Evolutionary conservation across 92 coral and sea anemone genomes (phyloP), one percentile per base, ranked within the genome.

Genomic region (Plumapathes pennacea): DNA sequence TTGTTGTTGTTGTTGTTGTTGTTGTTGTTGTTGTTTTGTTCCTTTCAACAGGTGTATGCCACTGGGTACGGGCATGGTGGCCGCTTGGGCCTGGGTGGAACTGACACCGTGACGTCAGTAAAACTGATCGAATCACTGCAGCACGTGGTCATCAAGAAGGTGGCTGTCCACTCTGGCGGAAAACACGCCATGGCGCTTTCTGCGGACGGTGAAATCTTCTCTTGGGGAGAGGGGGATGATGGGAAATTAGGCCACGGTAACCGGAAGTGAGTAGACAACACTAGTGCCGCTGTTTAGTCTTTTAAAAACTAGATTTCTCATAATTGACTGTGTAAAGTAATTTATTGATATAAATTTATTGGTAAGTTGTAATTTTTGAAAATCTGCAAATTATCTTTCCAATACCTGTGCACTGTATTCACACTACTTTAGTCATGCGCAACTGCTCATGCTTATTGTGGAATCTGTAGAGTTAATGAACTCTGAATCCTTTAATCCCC

Each of bases 41-140:
- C 15, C 4, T 31, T 4, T 19, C 4, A 26, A 17, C 46, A 90
- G 97, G 89, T 90, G 32, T 83, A 78, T 55, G 95, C 95, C 19
- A 90, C 97, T 17, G 97, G 97, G 5, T 90, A 90, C 47, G 97
- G 97, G 50, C 97, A 90, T 36, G 97, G 97, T 18, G 97, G 97
- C 38, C 86, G 97, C 8, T 72, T 90, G 41, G 97, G 97, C n/a
- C 88, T 90, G 15, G 97, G 97, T 20, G 97, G 97, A 12, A 87
- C 97, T 23, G 97, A 90, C 45, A 90, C 97, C 14, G 97, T 90
- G 25, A 86, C 90, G 62, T 86, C 89, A 34, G 85, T 89, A 55
- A 80, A 86, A 29, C 63, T 87, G 50, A 81, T 90, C 23, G 97
- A 90, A 62, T 87, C 97, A 8, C 78, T 90, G 19, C 97, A 90